Percentiles rank a stretch among this genome's conserved stretches.
Evolutionary conservation across 2,888 invertebrate species (phyloP).

Genomic region (Therioaphis trifolii): DNA sequence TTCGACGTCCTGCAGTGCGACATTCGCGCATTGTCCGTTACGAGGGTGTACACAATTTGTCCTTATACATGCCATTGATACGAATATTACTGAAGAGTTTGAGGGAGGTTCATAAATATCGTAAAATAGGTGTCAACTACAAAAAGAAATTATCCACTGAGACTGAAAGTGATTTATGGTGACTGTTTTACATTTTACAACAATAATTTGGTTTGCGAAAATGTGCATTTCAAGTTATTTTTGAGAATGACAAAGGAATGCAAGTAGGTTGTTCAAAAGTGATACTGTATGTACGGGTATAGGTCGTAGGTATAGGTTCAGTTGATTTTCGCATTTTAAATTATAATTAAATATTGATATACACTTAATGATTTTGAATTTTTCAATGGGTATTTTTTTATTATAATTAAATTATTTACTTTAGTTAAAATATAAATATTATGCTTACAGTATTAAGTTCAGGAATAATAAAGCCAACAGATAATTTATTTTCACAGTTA

Average conservation of each 20-base stretch:
- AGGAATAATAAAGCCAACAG: too few relatives aligned
- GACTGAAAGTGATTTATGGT: constrained; percentile 34
- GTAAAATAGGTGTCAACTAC: constrained; percentile 54
- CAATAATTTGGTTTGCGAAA: constrained; percentile 17
- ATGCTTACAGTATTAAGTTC: too few relatives aligned
- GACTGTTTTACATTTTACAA: constrained; percentile 1
- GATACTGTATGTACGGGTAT: background rate
- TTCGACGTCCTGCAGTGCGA: constrained; percentile 49
- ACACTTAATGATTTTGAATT: too few relatives aligned
- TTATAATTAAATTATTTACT: too few relatives aligned
- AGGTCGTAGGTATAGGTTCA: too few relatives aligned
- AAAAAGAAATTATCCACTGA: constrained; percentile 23
- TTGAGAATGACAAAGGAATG: constrained; percentile 5
- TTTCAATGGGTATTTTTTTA: too few relatives aligned
- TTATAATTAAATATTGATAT: too few relatives aligned
- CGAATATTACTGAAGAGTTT: constrained; percentile 43
- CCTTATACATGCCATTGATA: constrained; percentile 52
- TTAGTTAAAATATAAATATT: too few relatives aligned
- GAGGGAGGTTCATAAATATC: constrained; percentile 58
- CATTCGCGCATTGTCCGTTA: constrained; percentile 52
- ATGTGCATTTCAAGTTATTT: background rate
- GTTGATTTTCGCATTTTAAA: too few relatives aligned
- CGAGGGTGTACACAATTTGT: constrained; percentile 57
- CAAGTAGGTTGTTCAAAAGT: background rate
- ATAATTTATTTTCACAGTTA: too few relatives aligned